These are phyloP conservation scores for Cataglyphis rosenhaueri DNA, from an alignment of 2,888 invertebrate genomes.

Conservation along the genomic window DNA sequence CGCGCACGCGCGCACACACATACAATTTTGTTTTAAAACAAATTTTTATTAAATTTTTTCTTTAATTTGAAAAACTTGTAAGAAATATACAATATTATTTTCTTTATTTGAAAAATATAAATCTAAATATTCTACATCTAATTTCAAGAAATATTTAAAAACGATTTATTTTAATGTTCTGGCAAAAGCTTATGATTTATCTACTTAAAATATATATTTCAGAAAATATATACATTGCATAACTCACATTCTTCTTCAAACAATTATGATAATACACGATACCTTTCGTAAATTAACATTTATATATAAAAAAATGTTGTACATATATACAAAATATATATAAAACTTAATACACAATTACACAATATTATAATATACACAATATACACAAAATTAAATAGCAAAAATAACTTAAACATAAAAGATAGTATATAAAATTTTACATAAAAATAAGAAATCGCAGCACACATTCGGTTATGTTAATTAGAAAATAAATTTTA, in stretches of 20 bases:
- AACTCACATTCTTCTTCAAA: neutral
- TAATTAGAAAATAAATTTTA: neutral
- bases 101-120: slow-evolving; percentile 10
- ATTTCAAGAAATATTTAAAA: slow-evolving; percentile 29
- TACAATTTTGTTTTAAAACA: neutral
- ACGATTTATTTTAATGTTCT: slow-evolving; percentile 16
- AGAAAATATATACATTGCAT: neutral
- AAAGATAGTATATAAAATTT: neutral
- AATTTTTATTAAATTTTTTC: neutral
- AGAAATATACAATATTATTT: slow-evolving; percentile 1
- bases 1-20: too few species aligned
- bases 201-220: neutral
- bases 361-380: too few species aligned
- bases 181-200: neutral
- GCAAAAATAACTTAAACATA: neutral
- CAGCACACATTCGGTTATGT: neutral
- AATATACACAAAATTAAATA: neutral
- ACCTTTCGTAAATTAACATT: neutral
- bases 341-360: neutral
- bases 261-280: neutral
- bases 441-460: neutral
- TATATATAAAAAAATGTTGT: neutral
- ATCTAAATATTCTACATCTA: slow-evolving; percentile 1
- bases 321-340: neutral
- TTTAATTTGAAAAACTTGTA: neutral